Evolutionary conservation across 2,888 invertebrate species (phyloP), one percentile per base, ranked within the genome.

Genomic region (Zootermopsis nevadensis): DNA sequence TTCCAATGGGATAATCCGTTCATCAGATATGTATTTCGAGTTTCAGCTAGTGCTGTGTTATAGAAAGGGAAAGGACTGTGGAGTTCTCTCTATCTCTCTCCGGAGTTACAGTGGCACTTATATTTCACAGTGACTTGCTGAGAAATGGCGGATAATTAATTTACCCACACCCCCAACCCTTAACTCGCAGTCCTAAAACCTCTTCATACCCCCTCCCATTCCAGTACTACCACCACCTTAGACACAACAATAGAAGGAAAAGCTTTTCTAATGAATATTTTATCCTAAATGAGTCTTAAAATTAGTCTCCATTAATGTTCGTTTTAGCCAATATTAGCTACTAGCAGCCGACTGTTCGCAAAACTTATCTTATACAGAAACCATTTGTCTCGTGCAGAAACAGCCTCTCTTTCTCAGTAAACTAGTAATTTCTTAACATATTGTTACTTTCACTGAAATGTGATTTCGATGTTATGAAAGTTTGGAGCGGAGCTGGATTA

Each of bases 231-330:
- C n/a, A n/a, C 53, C 53, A 31, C 7, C 77, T 27, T 53, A 30
- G 48, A 66, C 4, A 35, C 33, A 79, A 79, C 79, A 79, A 79
- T 79, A 38, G 79, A 33, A 74, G 31, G 55, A 77, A 55, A 53
- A 31, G 79, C 79, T 60, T 38, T 55, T 15, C 38, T 79, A 66
- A 79, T 60, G 79, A 66, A 79, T 79, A 79, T 79, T 79, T 79
- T 79, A 79, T 60, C 79, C 79, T 79, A 79, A 79, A 79, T 79
- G 79, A 79, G 66, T 66, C 79, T 79, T 60, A 79, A 77, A 79
- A 79, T 79, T 79, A 79, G 60, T 66, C 79, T 79, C 79, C 35
- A 79, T 79, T 79, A 79, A 79, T 35, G 66, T 79, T 66, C 77
- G 35, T 38, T 79, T 79, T 79, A 79, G 60, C 74, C 74, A 38